Percentiles rank a stretch among this genome's conserved stretches.
Evolutionary conservation across 2,797 vertebrate species (phyloP).

Genomic region (Myripristis murdjan): DNA sequence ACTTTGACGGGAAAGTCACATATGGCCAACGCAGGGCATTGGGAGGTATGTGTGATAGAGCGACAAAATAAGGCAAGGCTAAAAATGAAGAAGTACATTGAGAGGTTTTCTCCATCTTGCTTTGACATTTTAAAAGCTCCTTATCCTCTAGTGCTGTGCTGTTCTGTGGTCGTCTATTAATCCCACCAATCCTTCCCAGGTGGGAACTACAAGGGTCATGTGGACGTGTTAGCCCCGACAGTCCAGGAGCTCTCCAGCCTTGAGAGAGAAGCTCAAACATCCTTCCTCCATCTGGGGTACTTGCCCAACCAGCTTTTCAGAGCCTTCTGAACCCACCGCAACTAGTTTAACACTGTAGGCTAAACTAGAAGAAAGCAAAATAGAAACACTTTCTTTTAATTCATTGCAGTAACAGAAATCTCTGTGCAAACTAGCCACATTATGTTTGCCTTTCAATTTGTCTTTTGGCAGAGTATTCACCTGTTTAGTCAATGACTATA

Average conservation of each 20-base stretch:
- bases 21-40: conserved; percentile 92
- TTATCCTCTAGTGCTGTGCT: background rate
- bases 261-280: conserved; percentile 97
- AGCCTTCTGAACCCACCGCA: conserved; percentile 88
- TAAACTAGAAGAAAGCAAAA: conserved; percentile 2
- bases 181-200: conserved; percentile 79
- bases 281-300: conserved; percentile 96
- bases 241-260: conserved; percentile 94
- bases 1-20: conserved; percentile 97
- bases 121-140: background rate
- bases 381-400: background rate
- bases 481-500: background rate
- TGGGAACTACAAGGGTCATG: conserved; percentile 95
- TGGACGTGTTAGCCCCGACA: conserved; percentile 95
- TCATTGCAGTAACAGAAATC: background rate
- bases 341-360: background rate
- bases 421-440: background rate
- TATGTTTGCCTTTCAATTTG: background rate
- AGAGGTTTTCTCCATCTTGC: background rate
- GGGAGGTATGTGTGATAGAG: conserved; percentile 83
- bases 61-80: background rate
- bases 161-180: conserved; percentile 5
- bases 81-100: no score
- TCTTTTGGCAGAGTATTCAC: background rate
- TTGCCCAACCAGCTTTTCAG: conserved; percentile 97